A percentile compares a stretch with the other conserved stretches of the same genome.
phyloP scores from a whole-genome alignment of 2,797 vertebrate genomes.

The Zenarchopterus dispar region DNA sequence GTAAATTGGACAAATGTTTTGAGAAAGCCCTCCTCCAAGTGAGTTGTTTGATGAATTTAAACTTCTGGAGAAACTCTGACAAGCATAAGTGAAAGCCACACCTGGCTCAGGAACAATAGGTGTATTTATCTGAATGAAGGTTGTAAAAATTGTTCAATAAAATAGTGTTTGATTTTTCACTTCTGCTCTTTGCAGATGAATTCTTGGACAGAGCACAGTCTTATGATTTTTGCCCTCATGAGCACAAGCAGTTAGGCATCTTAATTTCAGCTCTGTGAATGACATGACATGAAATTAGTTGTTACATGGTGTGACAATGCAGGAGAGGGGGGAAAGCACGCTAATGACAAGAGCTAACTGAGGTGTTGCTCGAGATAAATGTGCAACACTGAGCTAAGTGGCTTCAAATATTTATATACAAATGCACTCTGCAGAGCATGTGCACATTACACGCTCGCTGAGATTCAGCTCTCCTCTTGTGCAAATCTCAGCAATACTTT shows the following conservation, averaged over 20 bases:
- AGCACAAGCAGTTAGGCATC: slow-evolving; percentile 4
- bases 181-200: neutral
- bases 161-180: no score
- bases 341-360: slow-evolving; percentile 6
- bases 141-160: slow-evolving; percentile 2
- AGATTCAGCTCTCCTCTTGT: slow-evolving; percentile 27
- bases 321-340: neutral
- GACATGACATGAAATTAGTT: slow-evolving; percentile 20
- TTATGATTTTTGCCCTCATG: neutral
- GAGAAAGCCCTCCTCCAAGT: slow-evolving; percentile 70
- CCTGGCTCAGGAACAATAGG: neutral
- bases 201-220: neutral
- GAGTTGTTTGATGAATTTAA: slow-evolving; percentile 69
- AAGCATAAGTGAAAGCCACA: slow-evolving; percentile 17
- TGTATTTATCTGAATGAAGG: slow-evolving; percentile 2
- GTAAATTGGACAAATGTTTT: slow-evolving; percentile 84
- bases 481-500: neutral
- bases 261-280: slow-evolving; percentile 18
- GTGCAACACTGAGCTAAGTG: slow-evolving; percentile 20
- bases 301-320: slow-evolving; percentile 11
- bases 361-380: slow-evolving; percentile 26
- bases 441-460: slow-evolving; percentile 17
- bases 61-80: slow-evolving; percentile 17
- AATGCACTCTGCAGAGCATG: slow-evolving; percentile 5
- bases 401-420: slow-evolving; percentile 10